Evolutionary conservation across 2,113 vertebrate genomes (phyloP).

Genomic region (Cisticola juncidis): DNA sequence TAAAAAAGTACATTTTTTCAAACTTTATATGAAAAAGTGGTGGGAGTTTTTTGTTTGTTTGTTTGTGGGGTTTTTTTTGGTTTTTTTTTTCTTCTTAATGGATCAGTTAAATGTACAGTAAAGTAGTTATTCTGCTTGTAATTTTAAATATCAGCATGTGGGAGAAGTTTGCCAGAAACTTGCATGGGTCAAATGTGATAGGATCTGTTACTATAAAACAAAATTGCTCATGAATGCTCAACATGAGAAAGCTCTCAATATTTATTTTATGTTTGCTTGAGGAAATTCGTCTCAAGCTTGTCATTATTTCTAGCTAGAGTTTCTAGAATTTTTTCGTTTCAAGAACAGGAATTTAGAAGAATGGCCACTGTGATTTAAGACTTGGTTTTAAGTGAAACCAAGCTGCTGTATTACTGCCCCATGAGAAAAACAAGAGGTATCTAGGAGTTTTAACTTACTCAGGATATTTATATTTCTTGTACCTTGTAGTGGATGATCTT

Average conservation of each 20-base stretch:
- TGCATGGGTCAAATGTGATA: neutral
- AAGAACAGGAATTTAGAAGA: neutral
- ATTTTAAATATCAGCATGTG: constrained; percentile 15
- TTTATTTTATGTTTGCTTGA: neutral
- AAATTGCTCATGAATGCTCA: neutral
- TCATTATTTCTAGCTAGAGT: neutral
- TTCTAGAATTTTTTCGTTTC: neutral
- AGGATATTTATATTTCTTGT: neutral
- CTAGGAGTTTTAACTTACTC: neutral
- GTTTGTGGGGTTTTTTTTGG: too few species aligned
- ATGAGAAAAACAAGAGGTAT: neutral
- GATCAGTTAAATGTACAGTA: neutral
- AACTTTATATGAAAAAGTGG: neutral
- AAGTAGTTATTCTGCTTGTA: constrained; percentile 7
- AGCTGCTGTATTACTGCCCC: neutral
- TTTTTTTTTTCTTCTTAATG: neutral
- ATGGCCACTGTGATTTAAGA: neutral
- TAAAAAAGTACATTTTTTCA: neutral
- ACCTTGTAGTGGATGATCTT: neutral
- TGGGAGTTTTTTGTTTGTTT: too few species aligned
- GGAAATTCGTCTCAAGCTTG: constrained; percentile 16
- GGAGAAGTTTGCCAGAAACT: constrained; percentile 22
- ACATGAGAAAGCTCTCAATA: neutral
- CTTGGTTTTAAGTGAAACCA: neutral
- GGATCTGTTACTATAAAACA: neutral